A percentile compares a stretch with the other conserved stretches of the same genome.
Conservation (phyloP, 2,888 invertebrate genomes). For the Phyllotreta striolata region DNA sequence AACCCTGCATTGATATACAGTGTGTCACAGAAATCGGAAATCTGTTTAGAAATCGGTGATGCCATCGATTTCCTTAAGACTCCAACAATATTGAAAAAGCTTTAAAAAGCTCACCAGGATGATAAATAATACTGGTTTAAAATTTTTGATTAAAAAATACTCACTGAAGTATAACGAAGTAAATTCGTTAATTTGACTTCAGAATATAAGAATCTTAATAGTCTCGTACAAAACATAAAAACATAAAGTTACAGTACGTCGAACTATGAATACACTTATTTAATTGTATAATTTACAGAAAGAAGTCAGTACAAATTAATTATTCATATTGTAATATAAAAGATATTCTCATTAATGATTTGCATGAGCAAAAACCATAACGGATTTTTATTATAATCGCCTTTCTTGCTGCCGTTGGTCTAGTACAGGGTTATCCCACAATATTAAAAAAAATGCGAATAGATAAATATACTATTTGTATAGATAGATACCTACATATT, state of each 20-base stretch:
- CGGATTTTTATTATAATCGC: conserved; percentile 42
- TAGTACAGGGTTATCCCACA: conserved; percentile 17
- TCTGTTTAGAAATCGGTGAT: no score
- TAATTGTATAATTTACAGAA: conserved; percentile 42
- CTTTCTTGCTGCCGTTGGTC: conserved; percentile 31
- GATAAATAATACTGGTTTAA: no score
- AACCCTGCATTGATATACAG: no score
- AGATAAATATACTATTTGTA: no score
- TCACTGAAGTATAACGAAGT: no score
- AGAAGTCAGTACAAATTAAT: conserved; percentile 46
- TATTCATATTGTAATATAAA: conserved; percentile 51
- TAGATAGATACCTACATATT: no score
- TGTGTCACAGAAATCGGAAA: no score
- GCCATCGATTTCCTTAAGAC: no score
- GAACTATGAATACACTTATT: conserved; percentile 51
- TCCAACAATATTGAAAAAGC: no score
- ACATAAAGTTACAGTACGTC: conserved; percentile 49
- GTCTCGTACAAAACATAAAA: conserved; percentile 19
- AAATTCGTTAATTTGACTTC: conserved; percentile 17
- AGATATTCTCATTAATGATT: conserved; percentile 50
- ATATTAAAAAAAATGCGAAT: not conserved
- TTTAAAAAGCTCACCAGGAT: no score
- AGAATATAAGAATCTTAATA: conserved; percentile 6
- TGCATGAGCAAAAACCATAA: conserved; percentile 55
- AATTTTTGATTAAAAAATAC: no score